phyloP scores from a whole-genome alignment of 2,888 invertebrate genomes.

The Hydroisotoma schaefferi region DNA sequence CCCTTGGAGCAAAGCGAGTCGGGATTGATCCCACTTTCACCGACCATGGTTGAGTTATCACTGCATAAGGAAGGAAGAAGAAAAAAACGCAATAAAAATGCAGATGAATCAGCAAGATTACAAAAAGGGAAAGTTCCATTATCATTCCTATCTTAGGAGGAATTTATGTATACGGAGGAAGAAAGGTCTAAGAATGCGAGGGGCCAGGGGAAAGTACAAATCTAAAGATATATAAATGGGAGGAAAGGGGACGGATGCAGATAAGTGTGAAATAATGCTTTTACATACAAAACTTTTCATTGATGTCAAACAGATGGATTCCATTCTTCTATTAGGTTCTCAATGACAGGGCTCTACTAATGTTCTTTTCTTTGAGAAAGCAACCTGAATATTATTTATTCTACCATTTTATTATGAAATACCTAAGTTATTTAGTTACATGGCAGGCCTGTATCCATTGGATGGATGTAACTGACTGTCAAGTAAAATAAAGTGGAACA shows the following conservation, averaged over 20 bases:
- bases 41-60: constrained; percentile 45
- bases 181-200: too few relatives aligned
- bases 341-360: too few relatives aligned
- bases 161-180: too few relatives aligned
- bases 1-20: constrained; percentile 24
- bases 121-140: too few relatives aligned
- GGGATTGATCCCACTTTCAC: constrained; percentile 37
- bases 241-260: not conserved
- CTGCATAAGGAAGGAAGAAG: constrained; percentile 18
- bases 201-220: too few relatives aligned
- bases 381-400: too few relatives aligned
- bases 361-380: too few relatives aligned
- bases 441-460: too few relatives aligned
- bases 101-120: too few relatives aligned
- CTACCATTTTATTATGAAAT: too few relatives aligned
- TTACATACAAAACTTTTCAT: not conserved
- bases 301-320: not conserved
- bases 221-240: not conserved
- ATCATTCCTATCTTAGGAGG: too few relatives aligned
- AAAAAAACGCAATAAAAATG: not conserved
- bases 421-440: too few relatives aligned
- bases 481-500: constrained; percentile 7
- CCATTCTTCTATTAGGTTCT: not conserved
- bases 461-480: not conserved
- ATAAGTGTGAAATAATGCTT: not conserved